Percentiles rank a stretch among this genome's conserved stretches.
These are phyloP conservation scores for Epinotia bilunana DNA, from an alignment of 2,888 invertebrate species.

Conservation along the genomic window DNA sequence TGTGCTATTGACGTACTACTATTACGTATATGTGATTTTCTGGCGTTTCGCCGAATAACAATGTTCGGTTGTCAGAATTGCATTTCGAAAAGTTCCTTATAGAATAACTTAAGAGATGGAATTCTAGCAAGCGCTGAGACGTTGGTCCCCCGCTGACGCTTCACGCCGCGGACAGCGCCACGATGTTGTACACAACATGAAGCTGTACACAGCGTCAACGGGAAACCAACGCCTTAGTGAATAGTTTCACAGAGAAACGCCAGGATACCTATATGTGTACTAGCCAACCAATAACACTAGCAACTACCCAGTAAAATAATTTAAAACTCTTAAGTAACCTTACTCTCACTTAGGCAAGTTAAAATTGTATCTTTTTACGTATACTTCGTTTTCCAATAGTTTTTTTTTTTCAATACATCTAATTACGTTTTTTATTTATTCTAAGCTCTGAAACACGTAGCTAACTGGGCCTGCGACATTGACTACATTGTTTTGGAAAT, in stretches of 20 bases:
- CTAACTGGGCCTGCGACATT: conserved; percentile 48
- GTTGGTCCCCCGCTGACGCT: background rate
- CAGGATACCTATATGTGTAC: conserved; percentile 52
- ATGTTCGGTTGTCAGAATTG: conserved; percentile 10
- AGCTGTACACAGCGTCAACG: background rate
- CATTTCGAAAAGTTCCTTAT: background rate
- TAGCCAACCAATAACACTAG: conserved; percentile 81
- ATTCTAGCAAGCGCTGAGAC: background rate
- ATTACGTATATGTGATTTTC: conserved; percentile 43
- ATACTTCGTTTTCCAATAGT: conserved; percentile 83
- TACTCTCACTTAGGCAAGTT: conserved; percentile 85
- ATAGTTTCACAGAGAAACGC: conserved; percentile 15
- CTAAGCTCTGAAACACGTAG: conserved; percentile 78
- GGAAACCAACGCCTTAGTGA: conserved; percentile 1
- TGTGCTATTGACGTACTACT: conserved; percentile 43
- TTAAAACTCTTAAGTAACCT: conserved; percentile 81
- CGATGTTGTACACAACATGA: background rate
- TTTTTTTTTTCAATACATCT: conserved; percentile 66
- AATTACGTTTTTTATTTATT: conserved; percentile 70
- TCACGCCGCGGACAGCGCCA: background rate
- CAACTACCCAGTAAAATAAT: conserved; percentile 83
- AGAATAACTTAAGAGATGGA: background rate
- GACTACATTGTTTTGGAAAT: conserved; percentile 26
- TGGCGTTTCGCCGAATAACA: conserved; percentile 7
- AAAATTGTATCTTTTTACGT: conserved; percentile 83